Conservation (phyloP, 2,113 vertebrate species). For the Ardeotis arabs region DNA sequence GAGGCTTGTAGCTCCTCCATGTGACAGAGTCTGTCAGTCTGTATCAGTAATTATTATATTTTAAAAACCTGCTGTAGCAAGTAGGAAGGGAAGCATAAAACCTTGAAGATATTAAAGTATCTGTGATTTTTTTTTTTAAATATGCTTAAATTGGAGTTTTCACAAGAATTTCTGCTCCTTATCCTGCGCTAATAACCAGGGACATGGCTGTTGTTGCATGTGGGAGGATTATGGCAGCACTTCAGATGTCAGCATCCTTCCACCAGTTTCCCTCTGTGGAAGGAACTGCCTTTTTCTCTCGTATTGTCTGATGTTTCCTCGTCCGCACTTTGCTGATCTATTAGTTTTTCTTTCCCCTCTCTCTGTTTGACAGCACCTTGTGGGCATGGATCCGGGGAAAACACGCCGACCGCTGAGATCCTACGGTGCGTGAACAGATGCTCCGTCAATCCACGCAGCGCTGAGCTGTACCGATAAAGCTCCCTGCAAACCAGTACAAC, state of each 20-base stretch:
- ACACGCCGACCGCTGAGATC: not conserved
- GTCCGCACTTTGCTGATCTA: not conserved
- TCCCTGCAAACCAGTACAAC: not conserved
- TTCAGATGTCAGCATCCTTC: not conserved
- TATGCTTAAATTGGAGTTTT: not conserved
- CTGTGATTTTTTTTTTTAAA: not conserved
- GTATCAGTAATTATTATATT: slow-evolving; percentile 2
- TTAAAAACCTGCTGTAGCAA: not conserved
- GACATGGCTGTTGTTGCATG: rapidly evolving
- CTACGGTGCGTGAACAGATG: not conserved
- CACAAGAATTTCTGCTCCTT: not conserved
- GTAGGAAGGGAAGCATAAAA: not conserved
- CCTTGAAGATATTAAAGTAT: not conserved
- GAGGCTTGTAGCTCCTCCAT: not conserved
- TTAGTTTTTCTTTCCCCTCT: not conserved
- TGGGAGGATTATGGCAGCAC: not conserved
- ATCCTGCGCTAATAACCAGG: rapidly evolving
- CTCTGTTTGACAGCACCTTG: not conserved
- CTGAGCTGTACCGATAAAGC: not conserved
- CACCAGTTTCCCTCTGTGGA: not conserved
- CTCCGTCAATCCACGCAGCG: rapidly evolving
- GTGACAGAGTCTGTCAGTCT: slow-evolving; percentile 1
- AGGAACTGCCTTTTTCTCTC: not conserved
- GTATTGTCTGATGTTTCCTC: not conserved
- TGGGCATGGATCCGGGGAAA: not conserved